Conservation (phyloP, 2,113 vertebrate genomes). For the Perca flavescens region DNA sequence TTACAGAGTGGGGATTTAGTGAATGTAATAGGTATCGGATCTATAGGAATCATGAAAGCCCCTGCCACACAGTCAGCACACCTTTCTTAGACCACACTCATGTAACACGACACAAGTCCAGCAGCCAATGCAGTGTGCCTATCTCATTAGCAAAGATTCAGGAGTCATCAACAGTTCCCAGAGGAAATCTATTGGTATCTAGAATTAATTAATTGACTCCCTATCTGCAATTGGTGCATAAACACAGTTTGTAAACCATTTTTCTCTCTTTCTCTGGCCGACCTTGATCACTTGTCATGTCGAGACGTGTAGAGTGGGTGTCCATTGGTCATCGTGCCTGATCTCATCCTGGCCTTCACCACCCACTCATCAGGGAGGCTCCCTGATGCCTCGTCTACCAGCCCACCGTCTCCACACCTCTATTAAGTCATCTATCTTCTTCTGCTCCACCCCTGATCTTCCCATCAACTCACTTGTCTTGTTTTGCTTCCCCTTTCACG, state of each 20-base stretch:
- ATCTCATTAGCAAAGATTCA: not conserved
- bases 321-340: slow-evolving; percentile 78
- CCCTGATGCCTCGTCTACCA: slow-evolving; percentile 81
- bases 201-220: slow-evolving; percentile 45
- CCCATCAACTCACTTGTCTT: slow-evolving; percentile 75
- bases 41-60: slow-evolving; percentile 57
- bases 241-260: slow-evolving; percentile 45
- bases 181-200: not conserved
- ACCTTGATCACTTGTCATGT: slow-evolving; percentile 80
- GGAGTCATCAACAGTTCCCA: not conserved
- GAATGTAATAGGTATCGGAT: slow-evolving; percentile 67
- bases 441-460: slow-evolving; percentile 78
- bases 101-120: slow-evolving; percentile 20
- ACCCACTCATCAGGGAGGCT: slow-evolving; percentile 57
- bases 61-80: slow-evolving; percentile 32
- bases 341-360: slow-evolving; percentile 77
- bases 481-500: slow-evolving; percentile 55
- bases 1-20: slow-evolving; percentile 63
- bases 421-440: slow-evolving; percentile 85
- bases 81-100: slow-evolving; percentile 51
- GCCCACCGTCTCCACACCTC: slow-evolving; percentile 80
- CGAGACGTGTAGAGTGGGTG: slow-evolving; percentile 67
- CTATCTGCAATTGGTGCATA: slow-evolving; percentile 37
- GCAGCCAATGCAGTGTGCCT: not conserved
- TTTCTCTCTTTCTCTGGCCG: slow-evolving; percentile 44